Percentiles rank a stretch among this genome's conserved stretches.
These are phyloP conservation scores for Procambarus clarkii DNA, from an alignment of 1,140 invertebrate genomes.

Conservation along the genomic window DNA sequence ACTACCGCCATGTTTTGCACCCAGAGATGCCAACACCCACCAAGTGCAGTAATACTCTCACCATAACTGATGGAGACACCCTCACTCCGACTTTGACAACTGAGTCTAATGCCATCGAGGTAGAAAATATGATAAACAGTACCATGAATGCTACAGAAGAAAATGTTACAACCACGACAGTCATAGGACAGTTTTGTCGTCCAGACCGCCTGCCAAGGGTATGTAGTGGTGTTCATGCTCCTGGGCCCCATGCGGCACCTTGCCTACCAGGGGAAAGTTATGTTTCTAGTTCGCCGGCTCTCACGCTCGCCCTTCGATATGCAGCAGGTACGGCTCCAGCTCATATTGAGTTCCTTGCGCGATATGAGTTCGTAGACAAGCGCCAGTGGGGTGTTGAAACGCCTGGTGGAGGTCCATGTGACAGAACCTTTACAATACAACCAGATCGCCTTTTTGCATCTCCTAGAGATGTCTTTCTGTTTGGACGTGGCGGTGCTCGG, in stretches of 20 bases:
- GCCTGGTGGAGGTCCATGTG: conserved; percentile 59
- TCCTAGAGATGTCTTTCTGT: conserved; percentile 87
- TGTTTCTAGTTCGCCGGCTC: conserved; percentile 82
- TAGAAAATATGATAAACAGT: not conserved
- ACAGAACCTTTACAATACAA: conserved; percentile 68
- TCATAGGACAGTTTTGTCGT: conserved; percentile 76
- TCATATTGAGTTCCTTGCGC: conserved; percentile 85
- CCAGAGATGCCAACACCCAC: conserved; percentile 66
- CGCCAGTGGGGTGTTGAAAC: conserved; percentile 83
- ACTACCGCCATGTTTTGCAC: conserved; percentile 71
- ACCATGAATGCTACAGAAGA: conserved; percentile 32
- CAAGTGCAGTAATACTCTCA: conserved; percentile 70
- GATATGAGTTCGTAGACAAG: conserved; percentile 90
- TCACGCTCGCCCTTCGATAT: conserved; percentile 85
- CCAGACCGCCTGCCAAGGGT: conserved; percentile 68
- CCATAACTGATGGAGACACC: conserved; percentile 67
- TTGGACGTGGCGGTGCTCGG: conserved; percentile 85
- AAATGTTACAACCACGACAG: conserved; percentile 74
- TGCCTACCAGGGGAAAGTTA: conserved; percentile 87
- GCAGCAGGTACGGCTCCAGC: conserved; percentile 88
- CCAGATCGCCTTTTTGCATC: conserved; percentile 80
- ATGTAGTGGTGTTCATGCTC: conserved; percentile 73
- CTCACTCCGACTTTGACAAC: not conserved
- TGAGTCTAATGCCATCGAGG: too few relatives aligned
- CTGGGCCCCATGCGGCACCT: conserved; percentile 83